phyloP scores from a whole-genome alignment of 2,113 vertebrate species.

The Anhinga rufa region DNA sequence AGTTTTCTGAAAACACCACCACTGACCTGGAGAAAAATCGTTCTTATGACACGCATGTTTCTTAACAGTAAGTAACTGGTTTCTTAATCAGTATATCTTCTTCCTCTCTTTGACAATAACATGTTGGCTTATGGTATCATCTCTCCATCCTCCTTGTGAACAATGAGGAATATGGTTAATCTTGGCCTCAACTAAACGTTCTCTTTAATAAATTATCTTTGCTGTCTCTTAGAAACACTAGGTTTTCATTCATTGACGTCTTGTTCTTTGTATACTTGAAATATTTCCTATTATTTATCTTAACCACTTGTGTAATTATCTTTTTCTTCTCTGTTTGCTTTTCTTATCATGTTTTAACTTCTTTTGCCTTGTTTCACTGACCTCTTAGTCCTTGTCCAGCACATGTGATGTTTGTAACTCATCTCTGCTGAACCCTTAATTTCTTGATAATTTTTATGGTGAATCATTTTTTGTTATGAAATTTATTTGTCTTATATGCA shows the following conservation, averaged over 20 bases:
- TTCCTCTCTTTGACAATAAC: neutral
- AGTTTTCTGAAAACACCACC: neutral
- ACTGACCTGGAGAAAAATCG: neutral
- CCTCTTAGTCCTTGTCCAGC: neutral
- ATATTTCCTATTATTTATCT: neutral
- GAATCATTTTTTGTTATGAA: neutral
- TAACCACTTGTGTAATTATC: neutral
- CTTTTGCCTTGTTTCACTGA: neutral
- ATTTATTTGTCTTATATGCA: neutral
- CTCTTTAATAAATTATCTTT: neutral
- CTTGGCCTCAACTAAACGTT: neutral
- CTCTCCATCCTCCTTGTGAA: neutral
- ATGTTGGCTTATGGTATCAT: neutral
- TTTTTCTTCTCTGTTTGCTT: neutral
- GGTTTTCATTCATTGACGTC: neutral
- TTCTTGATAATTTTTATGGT: neutral
- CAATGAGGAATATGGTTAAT: neutral
- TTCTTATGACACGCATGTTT: neutral
- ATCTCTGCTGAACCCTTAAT: neutral
- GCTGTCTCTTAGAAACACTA: neutral
- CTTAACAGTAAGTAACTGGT: neutral
- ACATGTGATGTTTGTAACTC: neutral
- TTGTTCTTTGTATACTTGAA: neutral
- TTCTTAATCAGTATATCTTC: neutral
- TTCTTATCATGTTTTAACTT: neutral